phyloP scores from a whole-genome alignment of 2,113 vertebrate species.

The Rhizomys pruinosus region DNA sequence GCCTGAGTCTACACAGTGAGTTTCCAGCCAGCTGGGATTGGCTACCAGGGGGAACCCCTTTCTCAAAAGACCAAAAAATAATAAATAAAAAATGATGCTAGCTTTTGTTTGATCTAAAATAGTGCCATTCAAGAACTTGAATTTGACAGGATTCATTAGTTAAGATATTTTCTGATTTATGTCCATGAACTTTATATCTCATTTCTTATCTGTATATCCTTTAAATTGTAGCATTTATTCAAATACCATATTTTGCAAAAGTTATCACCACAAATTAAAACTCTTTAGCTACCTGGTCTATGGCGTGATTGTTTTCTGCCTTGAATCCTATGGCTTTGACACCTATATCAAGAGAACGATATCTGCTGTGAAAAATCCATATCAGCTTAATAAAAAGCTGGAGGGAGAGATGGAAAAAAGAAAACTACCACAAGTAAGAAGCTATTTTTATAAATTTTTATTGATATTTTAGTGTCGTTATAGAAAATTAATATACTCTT shows the following conservation, averaged over 20 bases:
- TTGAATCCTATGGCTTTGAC: conserved; percentile 95
- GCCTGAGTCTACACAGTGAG: too few species aligned
- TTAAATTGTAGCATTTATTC: conserved; percentile 6
- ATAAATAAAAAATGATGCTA: conserved; percentile 46
- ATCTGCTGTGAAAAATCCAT: conserved; percentile 99
- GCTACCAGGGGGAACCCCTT: too few species aligned
- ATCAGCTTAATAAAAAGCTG: conserved; percentile 99
- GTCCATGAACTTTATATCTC: background rate
- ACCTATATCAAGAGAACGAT: conserved; percentile 98
- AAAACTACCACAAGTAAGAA: conserved; percentile 99
- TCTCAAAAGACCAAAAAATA: too few species aligned
- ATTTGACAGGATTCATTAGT: conserved; percentile 23
- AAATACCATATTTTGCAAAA: conserved; percentile 36
- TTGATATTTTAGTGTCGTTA: conserved; percentile 68
- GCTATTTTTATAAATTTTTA: too few species aligned
- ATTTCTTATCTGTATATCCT: conserved; percentile 32
- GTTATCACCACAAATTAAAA: background rate
- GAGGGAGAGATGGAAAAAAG: conserved; percentile 99
- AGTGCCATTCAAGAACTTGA: conserved; percentile 44
- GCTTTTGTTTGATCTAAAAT: conserved; percentile 29
- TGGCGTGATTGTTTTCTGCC: conserved; percentile 67
- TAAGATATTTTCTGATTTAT: conserved; percentile 23
- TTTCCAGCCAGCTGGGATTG: too few species aligned
- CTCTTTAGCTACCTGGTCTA: conserved; percentile 39
- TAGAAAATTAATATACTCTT: conserved; percentile 78